Evolutionary conservation across 2,113 vertebrate species (phyloP).

Genomic region (Cephalopholis sonnerati): DNA sequence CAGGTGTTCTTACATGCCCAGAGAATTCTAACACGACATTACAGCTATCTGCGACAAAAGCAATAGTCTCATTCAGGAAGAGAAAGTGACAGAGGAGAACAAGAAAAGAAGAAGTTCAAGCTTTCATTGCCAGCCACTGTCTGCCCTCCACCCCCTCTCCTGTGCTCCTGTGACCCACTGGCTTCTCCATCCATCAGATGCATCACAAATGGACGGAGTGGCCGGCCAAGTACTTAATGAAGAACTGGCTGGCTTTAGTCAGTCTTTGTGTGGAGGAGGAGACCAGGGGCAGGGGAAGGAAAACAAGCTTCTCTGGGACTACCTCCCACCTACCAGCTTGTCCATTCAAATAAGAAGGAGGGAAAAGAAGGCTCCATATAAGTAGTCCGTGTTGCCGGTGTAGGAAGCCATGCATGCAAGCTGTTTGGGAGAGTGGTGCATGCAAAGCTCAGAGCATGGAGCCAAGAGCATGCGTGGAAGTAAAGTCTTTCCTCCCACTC

Average conservation of each 20-base stretch:
- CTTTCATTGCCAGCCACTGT: slow-evolving; percentile 40
- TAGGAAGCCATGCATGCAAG: slow-evolving; percentile 39
- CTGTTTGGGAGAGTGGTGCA: slow-evolving; percentile 33
- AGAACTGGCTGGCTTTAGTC: slow-evolving; percentile 1
- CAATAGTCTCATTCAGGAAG: neutral
- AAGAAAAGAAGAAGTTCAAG: slow-evolving; percentile 54
- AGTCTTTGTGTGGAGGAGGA: neutral
- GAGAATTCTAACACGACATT: neutral
- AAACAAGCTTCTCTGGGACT: neutral
- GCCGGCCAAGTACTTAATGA: slow-evolving; percentile 11
- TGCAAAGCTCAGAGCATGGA: slow-evolving; percentile 29
- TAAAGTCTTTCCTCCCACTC: slow-evolving; percentile 46
- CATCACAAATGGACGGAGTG: slow-evolving; percentile 17
- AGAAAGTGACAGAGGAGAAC: slow-evolving; percentile 36
- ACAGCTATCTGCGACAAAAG: slow-evolving; percentile 4
- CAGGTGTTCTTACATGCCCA: neutral
- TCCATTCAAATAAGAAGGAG: slow-evolving; percentile 21
- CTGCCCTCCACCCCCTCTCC: slow-evolving; percentile 4
- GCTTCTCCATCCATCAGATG: slow-evolving; percentile 38
- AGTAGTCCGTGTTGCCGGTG: neutral
- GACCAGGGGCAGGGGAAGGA: neutral
- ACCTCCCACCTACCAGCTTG: neutral
- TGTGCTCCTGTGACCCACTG: neutral
- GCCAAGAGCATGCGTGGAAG: slow-evolving; percentile 40
- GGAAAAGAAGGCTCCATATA: neutral